phyloP scores from a whole-genome alignment of 2,113 vertebrate species.

The Collichthys lucidus region DNA sequence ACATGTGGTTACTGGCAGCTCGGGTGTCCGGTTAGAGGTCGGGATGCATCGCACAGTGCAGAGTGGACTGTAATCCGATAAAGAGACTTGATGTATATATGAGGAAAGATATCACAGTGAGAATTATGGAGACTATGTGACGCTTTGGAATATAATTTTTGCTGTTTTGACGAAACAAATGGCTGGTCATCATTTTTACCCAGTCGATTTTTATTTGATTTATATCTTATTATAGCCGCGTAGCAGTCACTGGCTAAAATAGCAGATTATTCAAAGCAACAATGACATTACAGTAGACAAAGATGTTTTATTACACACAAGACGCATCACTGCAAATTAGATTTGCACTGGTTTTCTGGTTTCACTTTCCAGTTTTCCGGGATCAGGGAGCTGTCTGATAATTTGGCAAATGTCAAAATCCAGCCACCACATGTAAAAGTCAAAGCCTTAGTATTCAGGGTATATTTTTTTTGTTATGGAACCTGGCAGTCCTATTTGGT shows the following conservation, averaged over 20 bases:
- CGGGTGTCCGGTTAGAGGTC: constrained; percentile 7
- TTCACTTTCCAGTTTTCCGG: not conserved
- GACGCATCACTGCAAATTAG: not conserved
- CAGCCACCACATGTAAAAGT: not conserved
- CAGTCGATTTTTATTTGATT: not conserved
- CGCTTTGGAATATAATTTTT: no score
- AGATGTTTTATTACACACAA: not conserved
- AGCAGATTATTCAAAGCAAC: not conserved
- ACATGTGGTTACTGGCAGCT: not conserved
- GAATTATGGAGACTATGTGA: no score
- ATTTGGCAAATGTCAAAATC: not conserved
- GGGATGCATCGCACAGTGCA: not conserved
- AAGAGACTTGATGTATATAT: not conserved
- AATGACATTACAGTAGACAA: not conserved
- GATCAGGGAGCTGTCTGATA: not conserved
- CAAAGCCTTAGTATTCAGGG: not conserved
- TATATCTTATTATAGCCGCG: not conserved
- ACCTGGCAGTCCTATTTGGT: not conserved
- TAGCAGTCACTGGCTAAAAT: not conserved
- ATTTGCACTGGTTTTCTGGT: not conserved
- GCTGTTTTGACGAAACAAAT: no score
- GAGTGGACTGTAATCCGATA: constrained; percentile 7
- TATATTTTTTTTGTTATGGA: not conserved
- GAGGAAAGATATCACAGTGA: not conserved
- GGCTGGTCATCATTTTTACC: not conserved